Conservation (phyloP, 2,888 invertebrate genomes). For the Ellobium chinense region DNA sequence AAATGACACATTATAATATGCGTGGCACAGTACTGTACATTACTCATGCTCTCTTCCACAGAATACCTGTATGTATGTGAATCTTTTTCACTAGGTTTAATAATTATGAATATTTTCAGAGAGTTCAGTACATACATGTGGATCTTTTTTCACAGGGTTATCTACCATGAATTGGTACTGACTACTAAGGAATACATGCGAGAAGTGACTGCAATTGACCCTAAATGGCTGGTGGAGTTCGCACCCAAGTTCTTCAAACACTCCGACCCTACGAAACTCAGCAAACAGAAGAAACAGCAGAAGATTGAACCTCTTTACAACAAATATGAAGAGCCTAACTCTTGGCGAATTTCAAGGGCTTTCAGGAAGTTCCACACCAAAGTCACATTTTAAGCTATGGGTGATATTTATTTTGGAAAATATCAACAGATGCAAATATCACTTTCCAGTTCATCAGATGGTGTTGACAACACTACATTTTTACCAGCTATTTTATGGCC, state of each 20-base stretch:
- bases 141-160: constrained; percentile 90
- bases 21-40: too few species aligned
- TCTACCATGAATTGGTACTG: constrained; percentile 98
- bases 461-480: too few species aligned
- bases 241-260: constrained; percentile 99
- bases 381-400: constrained; percentile 72
- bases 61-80: too few species aligned
- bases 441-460: neutral
- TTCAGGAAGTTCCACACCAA: constrained; percentile 79
- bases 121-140: too few species aligned
- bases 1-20: too few species aligned
- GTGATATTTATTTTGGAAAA: neutral
- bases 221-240: constrained; percentile 96
- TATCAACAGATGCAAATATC: neutral
- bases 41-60: too few species aligned
- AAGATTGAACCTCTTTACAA: constrained; percentile 98
- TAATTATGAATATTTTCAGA: too few species aligned
- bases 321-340: constrained; percentile 99
- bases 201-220: constrained; percentile 85
- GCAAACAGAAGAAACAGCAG: constrained; percentile 99
- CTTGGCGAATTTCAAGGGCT: constrained; percentile 95
- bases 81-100: too few species aligned
- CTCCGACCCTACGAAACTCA: constrained; percentile 98
- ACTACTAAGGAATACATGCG: constrained; percentile 99
- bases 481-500: too few species aligned